Conservation (phyloP, 2,113 vertebrate species). For the Xyrauchen texanus region DNA sequence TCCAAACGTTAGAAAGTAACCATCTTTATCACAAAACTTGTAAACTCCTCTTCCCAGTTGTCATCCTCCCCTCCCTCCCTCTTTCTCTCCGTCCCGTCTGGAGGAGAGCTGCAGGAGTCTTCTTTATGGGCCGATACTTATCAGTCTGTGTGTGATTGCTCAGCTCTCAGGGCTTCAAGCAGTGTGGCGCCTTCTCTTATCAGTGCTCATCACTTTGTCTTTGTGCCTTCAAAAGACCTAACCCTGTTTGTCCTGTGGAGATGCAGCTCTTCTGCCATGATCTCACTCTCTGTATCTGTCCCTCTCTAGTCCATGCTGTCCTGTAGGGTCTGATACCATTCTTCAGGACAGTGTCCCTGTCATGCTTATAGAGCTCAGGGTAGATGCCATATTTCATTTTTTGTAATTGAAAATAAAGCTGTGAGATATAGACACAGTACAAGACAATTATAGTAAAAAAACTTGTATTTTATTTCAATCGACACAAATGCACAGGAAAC, state of each 20-base stretch:
- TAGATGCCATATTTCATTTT: too few species aligned
- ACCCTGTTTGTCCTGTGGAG: conserved; percentile 62
- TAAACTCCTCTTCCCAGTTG: too few species aligned
- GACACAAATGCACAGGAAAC: too few species aligned
- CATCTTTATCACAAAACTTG: conserved; percentile 66
- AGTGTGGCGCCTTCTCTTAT: conserved; percentile 81
- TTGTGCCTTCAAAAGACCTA: conserved; percentile 72
- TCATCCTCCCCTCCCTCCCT: conserved; percentile 28
- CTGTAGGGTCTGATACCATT: conserved; percentile 6
- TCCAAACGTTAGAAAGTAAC: conserved; percentile 68
- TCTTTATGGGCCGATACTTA: conserved; percentile 79
- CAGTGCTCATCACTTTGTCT: conserved; percentile 79
- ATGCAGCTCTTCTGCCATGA: conserved; percentile 29
- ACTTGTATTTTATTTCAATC: too few species aligned
- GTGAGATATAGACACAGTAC: too few species aligned
- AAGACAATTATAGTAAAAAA: too few species aligned
- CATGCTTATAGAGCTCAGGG: neutral
- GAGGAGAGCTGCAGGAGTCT: conserved; percentile 62
- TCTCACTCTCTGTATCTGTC: neutral
- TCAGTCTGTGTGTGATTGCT: conserved; percentile 74
- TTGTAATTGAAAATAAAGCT: too few species aligned
- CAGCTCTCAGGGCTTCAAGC: conserved; percentile 76
- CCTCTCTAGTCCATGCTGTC: conserved; percentile 6
- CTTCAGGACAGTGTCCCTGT: neutral
- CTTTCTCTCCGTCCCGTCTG: conserved; percentile 46